These are phyloP conservation scores for Pseudorasbora parva DNA, from an alignment of 2,113 vertebrate species.

Conservation along the genomic window DNA sequence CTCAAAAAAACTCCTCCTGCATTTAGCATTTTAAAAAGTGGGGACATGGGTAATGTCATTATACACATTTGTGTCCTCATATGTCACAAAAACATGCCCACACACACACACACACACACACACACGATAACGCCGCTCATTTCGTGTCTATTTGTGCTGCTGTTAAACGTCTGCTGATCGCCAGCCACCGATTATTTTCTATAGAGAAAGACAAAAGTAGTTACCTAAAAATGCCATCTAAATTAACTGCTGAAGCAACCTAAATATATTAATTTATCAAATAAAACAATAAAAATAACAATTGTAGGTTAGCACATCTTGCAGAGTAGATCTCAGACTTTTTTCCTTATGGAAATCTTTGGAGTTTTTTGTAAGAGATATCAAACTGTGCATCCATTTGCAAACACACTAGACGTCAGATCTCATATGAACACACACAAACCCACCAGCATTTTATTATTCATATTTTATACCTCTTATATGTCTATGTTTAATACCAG, in stretches of 20 bases:
- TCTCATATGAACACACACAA: not conserved
- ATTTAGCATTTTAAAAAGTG: too few species aligned
- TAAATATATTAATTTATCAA: too few species aligned
- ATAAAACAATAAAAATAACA: too few species aligned
- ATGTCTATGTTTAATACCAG: not conserved
- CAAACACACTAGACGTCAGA: not conserved
- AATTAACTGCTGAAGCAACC: too few species aligned
- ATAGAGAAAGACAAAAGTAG: too few species aligned
- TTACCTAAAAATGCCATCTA: too few species aligned
- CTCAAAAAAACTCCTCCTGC: too few species aligned
- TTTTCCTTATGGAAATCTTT: not conserved
- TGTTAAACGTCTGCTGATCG: not conserved
- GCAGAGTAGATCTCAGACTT: not conserved
- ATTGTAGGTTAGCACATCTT: too few species aligned
- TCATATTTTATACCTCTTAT: not conserved
- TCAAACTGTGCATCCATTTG: not conserved
- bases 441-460: not conserved
- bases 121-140: constrained; percentile 34
- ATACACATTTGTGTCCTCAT: too few species aligned
- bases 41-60: too few species aligned
- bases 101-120: constrained; percentile 66
- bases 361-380: not conserved
- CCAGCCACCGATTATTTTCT: not conserved
- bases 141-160: not conserved
- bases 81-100: too few species aligned